Conservation (phyloP, 2,113 vertebrate species). For the Myocastor coypus region DNA sequence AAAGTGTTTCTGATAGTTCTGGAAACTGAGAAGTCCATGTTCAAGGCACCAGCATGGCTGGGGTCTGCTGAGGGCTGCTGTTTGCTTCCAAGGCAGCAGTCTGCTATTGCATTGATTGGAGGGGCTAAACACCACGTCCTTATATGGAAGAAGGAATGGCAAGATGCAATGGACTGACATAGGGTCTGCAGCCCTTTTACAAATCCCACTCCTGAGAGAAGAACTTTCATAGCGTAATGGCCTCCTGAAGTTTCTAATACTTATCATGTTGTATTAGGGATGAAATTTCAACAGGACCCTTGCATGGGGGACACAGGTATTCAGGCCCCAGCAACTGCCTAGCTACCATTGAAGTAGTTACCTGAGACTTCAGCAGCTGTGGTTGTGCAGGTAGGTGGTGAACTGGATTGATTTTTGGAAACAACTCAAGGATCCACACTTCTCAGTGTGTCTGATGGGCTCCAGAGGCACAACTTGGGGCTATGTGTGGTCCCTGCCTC, state of each 20-base stretch:
- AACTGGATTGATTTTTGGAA: background rate
- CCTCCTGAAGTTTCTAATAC: background rate
- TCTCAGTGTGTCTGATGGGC: background rate
- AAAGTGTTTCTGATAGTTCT: background rate
- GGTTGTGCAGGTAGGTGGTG: background rate
- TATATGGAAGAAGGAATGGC: background rate
- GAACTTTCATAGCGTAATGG: too few species aligned
- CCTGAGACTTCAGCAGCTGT: background rate
- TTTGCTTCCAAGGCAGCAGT: background rate
- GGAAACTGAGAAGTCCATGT: background rate
- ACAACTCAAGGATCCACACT: background rate
- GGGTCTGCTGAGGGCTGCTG: background rate
- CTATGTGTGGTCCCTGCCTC: background rate
- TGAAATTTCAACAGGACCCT: background rate
- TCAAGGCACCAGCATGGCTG: background rate
- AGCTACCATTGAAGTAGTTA: background rate
- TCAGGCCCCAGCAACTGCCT: background rate
- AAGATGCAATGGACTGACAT: background rate
- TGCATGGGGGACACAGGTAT: too few species aligned
- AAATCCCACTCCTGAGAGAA: background rate
- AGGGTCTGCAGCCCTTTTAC: background rate
- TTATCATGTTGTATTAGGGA: background rate
- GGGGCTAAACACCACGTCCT: background rate
- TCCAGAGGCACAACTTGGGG: background rate
- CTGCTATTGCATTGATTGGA: background rate